phyloP scores from a whole-genome alignment of 1,140 invertebrate genomes.

The Phocides pigmalion region DNA sequence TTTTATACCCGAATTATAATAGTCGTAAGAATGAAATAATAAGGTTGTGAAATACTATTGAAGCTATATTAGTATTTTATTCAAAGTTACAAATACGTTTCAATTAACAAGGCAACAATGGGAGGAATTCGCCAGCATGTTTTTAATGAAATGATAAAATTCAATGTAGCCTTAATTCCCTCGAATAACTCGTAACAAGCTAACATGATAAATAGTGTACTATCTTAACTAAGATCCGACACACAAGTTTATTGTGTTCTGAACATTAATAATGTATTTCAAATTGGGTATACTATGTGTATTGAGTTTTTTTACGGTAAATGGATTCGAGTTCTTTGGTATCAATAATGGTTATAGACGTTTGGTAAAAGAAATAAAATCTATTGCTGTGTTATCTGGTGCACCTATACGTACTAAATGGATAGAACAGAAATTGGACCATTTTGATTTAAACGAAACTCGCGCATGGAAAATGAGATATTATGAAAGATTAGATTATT shows the following conservation, averaged over 20 bases:
- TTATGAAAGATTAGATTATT: conserved; percentile 55
- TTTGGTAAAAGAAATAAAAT: conserved; percentile 48
- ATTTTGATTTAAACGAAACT: conserved; percentile 56
- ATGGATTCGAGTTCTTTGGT: conserved; percentile 35
- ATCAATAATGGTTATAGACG: conserved; percentile 45
- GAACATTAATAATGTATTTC: conserved; percentile 17
- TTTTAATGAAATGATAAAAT: conserved; percentile 18
- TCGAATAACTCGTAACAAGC: not conserved
- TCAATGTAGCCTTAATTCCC: not conserved
- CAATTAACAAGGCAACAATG: not conserved
- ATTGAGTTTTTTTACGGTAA: conserved; percentile 9
- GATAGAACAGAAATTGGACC: conserved; percentile 65
- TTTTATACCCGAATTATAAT: too few species aligned
- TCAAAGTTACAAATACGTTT: not conserved
- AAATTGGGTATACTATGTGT: conserved; percentile 16
- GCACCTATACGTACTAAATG: conserved; percentile 40
- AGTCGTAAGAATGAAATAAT: too few species aligned
- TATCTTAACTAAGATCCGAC: not conserved
- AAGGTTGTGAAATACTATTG: too few species aligned
- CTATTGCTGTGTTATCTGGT: conserved; percentile 5
- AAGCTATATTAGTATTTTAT: too few species aligned
- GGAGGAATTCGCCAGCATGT: conserved; percentile 2
- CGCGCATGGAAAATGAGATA: conserved; percentile 69
- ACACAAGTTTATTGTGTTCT: not conserved
- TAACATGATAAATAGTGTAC: not conserved